phyloP scores from a whole-genome alignment of 2,888 invertebrate species.

The Eurois occulta region DNA sequence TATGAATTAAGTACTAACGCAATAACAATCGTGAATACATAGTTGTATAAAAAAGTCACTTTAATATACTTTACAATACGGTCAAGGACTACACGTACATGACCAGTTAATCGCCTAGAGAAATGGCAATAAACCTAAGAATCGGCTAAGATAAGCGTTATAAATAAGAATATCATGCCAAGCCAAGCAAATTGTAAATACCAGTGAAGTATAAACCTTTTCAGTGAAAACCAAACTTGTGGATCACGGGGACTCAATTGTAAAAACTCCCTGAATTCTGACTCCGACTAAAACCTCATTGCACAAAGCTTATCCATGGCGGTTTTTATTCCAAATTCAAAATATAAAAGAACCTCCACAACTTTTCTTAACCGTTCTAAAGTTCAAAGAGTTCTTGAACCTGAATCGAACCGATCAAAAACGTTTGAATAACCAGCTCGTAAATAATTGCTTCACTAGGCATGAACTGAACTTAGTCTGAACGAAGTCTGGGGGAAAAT shows the following conservation, averaged over 20 bases:
- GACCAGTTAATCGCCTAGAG: conserved; percentile 18
- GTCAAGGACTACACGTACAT: conserved; percentile 47
- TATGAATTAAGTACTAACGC: conserved; percentile 44
- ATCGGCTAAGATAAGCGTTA: not conserved
- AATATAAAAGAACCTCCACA: conserved; percentile 2
- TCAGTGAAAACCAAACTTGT: not conserved
- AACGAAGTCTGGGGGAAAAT: conserved; percentile 28
- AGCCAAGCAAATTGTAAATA: not conserved
- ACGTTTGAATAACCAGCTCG: conserved; percentile 36
- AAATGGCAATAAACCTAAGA: conserved; percentile 6
- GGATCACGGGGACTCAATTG: not conserved
- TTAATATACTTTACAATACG: conserved; percentile 41
- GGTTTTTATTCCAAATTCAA: not conserved
- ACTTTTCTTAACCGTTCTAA: conserved; percentile 33
- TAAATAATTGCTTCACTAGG: conserved; percentile 55
- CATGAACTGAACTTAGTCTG: conserved; percentile 37
- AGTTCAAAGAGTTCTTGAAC: conserved; percentile 52
- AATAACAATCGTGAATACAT: conserved; percentile 40
- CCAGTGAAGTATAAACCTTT: not conserved
- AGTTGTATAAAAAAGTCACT: conserved; percentile 39
- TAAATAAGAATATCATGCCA: not conserved
- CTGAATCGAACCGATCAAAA: conserved; percentile 39
- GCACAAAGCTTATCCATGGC: not conserved
- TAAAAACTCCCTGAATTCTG: not conserved
- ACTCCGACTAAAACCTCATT: not conserved